These are phyloP conservation scores for Pentalonia nigronervosa DNA, from an alignment of 1,140 invertebrate genomes.

Conservation along the genomic window DNA sequence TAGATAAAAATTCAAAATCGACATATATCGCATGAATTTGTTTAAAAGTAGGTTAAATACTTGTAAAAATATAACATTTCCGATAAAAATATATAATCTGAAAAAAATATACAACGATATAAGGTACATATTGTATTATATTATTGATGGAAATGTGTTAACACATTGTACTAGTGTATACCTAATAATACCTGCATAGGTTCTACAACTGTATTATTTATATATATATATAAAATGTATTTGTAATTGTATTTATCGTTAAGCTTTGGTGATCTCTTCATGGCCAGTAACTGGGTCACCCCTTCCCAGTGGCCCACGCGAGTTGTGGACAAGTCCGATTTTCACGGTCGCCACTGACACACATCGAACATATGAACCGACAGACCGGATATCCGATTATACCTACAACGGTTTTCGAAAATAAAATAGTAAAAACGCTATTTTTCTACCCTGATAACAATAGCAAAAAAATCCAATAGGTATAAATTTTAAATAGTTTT, in stretches of 20 bases:
- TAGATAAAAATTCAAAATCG: neutral
- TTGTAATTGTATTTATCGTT: constrained; percentile 16
- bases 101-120: neutral
- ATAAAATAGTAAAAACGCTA: constrained; percentile 8
- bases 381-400: constrained; percentile 49
- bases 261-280: constrained; percentile 47
- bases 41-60: neutral
- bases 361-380: neutral
- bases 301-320: neutral
- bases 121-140: neutral
- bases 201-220: neutral
- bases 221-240: neutral
- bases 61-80: neutral
- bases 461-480: constrained; percentile 4
- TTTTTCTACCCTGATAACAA: constrained; percentile 7
- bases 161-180: neutral
- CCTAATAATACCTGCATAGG: neutral
- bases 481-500: constrained; percentile 27
- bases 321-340: constrained; percentile 43
- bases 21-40: neutral
- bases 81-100: neutral
- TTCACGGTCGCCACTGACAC: constrained; percentile 55
- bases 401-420: neutral
- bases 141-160: neutral
- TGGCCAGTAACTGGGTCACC: constrained; percentile 53